Evolutionary conservation across 1,140 invertebrate species (phyloP).

Genomic region (Heliothis virescens): DNA sequence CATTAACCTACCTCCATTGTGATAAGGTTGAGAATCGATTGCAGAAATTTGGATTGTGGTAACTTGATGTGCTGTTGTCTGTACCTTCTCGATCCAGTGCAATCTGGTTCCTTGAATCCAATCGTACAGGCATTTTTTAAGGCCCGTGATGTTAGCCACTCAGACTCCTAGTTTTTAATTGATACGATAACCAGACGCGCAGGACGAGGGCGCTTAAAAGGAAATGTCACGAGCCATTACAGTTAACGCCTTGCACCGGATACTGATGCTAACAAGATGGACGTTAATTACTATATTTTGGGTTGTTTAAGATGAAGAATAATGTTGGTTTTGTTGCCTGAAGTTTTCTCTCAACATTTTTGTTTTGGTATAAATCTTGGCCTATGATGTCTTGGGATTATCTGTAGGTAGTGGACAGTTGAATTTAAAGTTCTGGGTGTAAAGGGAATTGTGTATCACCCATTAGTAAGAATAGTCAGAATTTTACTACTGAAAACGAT

Average conservation of each 20-base stretch:
- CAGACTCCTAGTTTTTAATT: conserved; percentile 19
- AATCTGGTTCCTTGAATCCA: too few relatives aligned
- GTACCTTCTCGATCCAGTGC: too few relatives aligned
- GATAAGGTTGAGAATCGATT: too few relatives aligned
- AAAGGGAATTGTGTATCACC: too few relatives aligned
- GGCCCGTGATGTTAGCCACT: not conserved
- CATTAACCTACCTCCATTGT: too few relatives aligned
- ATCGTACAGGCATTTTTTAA: not conserved
- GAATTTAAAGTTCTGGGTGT: too few relatives aligned
- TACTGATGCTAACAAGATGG: conserved; percentile 16
- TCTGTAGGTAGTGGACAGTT: too few relatives aligned
- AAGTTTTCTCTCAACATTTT: not conserved
- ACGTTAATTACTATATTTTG: conserved; percentile 15
- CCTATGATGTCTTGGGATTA: not conserved
- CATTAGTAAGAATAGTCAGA: too few relatives aligned
- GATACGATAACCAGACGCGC: conserved; percentile 31
- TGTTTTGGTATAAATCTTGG: not conserved
- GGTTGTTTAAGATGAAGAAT: not conserved
- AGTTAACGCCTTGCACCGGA: conserved; percentile 11
- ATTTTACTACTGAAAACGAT: too few relatives aligned
- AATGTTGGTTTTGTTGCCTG: not conserved
- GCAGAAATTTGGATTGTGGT: too few relatives aligned
- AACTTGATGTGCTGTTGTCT: too few relatives aligned
- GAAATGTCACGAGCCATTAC: conserved; percentile 34
- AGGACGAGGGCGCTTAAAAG: conserved; percentile 25